These are phyloP conservation scores for Dipodomys ordii DNA, from an alignment of 2,113 vertebrate genomes.

Conservation along the genomic window DNA sequence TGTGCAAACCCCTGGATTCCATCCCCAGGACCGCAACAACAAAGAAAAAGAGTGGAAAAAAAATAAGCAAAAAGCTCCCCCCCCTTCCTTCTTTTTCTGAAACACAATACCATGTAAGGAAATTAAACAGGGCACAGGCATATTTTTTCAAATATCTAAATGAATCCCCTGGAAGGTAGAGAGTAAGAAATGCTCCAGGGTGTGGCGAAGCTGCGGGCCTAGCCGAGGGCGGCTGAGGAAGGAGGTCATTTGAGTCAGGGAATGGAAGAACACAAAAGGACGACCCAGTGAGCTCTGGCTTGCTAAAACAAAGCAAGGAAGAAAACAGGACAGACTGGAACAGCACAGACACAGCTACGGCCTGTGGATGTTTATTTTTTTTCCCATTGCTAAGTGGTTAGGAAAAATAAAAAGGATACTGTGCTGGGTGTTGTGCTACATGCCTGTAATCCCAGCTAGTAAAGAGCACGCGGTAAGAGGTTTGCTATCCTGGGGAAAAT, in stretches of 20 bases:
- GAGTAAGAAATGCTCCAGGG: not conserved
- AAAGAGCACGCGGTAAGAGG: too few relatives aligned
- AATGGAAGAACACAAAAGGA: not conserved
- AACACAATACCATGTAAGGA: slow-evolving; percentile 78
- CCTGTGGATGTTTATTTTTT: not conserved
- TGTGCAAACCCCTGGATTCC: not conserved
- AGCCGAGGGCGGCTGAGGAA: not conserved
- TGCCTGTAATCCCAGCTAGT: too few relatives aligned
- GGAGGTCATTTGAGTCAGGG: not conserved
- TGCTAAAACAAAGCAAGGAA: not conserved
- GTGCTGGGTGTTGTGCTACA: too few relatives aligned
- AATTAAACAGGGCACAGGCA: slow-evolving; percentile 38
- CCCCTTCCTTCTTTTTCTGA: slow-evolving; percentile 53
- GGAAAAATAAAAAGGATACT: not conserved
- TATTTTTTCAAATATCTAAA: slow-evolving; percentile 60
- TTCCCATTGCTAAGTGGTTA: not conserved
- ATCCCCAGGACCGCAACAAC: not conserved
- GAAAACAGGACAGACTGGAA: not conserved
- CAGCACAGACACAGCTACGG: not conserved
- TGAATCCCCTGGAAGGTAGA: slow-evolving; percentile 27
- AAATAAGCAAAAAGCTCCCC: slow-evolving; percentile 24
- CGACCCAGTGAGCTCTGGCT: not conserved
- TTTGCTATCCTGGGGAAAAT: too few relatives aligned
- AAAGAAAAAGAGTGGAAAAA: not conserved
- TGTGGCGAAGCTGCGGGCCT: not conserved